These are phyloP conservation scores for Kryptopterus vitreolus DNA, from an alignment of 2,797 vertebrate genomes.

Conservation along the genomic window DNA sequence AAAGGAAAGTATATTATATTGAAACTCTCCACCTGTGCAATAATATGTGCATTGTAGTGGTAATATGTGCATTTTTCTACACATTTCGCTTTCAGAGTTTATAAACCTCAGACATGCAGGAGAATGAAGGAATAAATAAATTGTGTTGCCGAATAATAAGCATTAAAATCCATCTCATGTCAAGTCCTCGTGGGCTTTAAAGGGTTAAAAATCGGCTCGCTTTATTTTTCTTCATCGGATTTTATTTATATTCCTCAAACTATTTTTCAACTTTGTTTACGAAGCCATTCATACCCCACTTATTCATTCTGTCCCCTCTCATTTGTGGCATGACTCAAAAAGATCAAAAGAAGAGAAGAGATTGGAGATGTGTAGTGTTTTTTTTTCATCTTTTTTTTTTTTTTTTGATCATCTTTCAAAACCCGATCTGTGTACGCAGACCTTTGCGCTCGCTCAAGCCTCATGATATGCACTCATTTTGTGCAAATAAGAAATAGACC, in stretches of 20 bases:
- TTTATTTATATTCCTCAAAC: background rate
- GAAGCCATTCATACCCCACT: background rate
- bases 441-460: background rate
- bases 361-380: too few species aligned
- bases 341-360: background rate
- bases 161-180: background rate
- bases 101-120: too few species aligned
- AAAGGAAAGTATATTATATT: too few species aligned
- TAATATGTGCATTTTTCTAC: too few species aligned
- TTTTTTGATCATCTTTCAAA: constrained; percentile 25
- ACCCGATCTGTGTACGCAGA: constrained; percentile 4
- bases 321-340: constrained; percentile 13
- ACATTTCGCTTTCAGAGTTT: too few species aligned
- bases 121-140: background rate
- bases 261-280: background rate
- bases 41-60: too few species aligned
- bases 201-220: background rate
- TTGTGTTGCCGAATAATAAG: background rate
- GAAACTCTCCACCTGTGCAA: too few species aligned
- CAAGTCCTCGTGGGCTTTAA: background rate
- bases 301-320: constrained; percentile 7
- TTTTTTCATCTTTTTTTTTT: background rate
- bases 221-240: background rate
- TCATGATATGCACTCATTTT: background rate
- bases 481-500: constrained; percentile 23